These are phyloP conservation scores for Eubasilissa regina DNA, from an alignment of 1,140 invertebrate species.

Conservation along the genomic window DNA sequence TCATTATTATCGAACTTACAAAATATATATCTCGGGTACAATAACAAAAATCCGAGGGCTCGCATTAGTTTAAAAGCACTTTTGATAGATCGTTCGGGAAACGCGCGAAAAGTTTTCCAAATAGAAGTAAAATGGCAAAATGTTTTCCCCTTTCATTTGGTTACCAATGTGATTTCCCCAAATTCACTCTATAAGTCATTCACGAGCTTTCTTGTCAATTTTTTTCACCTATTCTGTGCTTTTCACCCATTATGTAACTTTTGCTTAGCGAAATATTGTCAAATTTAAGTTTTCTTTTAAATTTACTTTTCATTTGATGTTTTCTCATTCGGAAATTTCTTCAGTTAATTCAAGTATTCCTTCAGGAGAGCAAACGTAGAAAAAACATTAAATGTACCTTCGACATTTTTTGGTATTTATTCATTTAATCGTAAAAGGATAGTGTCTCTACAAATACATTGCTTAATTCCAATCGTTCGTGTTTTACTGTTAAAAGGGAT, in stretches of 20 bases:
- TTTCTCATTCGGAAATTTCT: slow-evolving; percentile 12
- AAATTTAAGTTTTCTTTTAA: not conserved
- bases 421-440: too few species aligned
- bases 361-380: too few species aligned
- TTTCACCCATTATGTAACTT: slow-evolving; percentile 22
- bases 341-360: too few species aligned
- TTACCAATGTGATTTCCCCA: slow-evolving; percentile 42
- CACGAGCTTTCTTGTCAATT: slow-evolving; percentile 2
- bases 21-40: slow-evolving; percentile 51
- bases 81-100: slow-evolving; percentile 58
- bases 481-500: not conserved
- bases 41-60: slow-evolving; percentile 51
- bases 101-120: slow-evolving; percentile 51
- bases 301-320: slow-evolving; percentile 3
- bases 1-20: slow-evolving; percentile 56
- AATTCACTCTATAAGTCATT: slow-evolving; percentile 35
- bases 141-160: slow-evolving; percentile 54
- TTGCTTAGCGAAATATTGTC: slow-evolving; percentile 3
- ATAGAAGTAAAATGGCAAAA: slow-evolving; percentile 53
- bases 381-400: too few species aligned
- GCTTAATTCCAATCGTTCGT: too few species aligned
- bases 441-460: too few species aligned
- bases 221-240: not conserved
- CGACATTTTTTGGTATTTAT: too few species aligned
- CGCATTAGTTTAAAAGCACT: slow-evolving; percentile 60